These are phyloP conservation scores for Camelus bactrianus DNA, from an alignment of 2,113 vertebrate genomes.

Conservation along the genomic window DNA sequence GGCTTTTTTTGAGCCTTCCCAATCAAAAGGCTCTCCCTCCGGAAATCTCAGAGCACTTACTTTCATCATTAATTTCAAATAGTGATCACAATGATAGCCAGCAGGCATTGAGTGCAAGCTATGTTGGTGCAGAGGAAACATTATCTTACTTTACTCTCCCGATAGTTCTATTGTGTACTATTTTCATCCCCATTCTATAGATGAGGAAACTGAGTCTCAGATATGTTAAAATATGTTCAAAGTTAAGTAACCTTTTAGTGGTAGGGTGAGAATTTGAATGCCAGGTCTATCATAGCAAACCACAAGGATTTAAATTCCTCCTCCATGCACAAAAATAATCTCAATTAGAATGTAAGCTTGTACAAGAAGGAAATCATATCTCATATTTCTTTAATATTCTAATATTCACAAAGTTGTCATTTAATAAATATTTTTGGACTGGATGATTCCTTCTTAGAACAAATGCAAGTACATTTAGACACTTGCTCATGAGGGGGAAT, in stretches of 20 bases:
- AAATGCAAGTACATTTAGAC: constrained; percentile 62
- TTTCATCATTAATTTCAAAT: neutral
- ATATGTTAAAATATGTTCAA: neutral
- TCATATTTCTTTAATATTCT: neutral
- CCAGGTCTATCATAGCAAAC: neutral
- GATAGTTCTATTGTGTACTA: neutral
- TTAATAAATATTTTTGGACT: constrained; percentile 64
- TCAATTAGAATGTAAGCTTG: constrained; percentile 18
- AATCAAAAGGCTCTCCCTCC: neutral
- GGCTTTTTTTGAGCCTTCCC: neutral
- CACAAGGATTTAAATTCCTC: neutral
- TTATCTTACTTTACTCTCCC: neutral
- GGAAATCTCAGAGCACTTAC: neutral
- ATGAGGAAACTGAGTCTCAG: constrained; percentile 20
- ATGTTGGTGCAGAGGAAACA: neutral
- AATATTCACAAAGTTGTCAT: constrained; percentile 28
- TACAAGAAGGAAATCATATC: neutral
- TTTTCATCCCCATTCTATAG: neutral
- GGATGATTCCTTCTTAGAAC: constrained; percentile 26
- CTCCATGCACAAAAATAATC: neutral
- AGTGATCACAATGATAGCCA: neutral
- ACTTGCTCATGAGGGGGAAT: neutral
- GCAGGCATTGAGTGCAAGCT: neutral
- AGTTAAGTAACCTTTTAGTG: neutral
- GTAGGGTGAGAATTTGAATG: neutral